Evolutionary conservation across 2,888 invertebrate genomes (phyloP), one percentile per base, ranked within the genome.

Genomic region (Leptinotarsa rubiginosa): DNA sequence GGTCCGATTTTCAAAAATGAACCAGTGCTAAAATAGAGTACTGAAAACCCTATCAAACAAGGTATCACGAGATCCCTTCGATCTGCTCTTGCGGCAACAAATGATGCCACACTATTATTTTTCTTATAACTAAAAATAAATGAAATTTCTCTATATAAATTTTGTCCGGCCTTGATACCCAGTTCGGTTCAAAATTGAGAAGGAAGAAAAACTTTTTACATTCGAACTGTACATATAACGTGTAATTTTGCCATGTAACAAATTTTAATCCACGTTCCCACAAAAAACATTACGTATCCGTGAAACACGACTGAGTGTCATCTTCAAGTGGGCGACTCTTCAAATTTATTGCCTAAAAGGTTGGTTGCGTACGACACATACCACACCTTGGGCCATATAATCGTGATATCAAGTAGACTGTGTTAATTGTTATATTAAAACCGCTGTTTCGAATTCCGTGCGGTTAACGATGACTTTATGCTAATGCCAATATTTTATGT

Each of bases 401-500:
- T 41, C 62, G 62, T 31, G 62, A 31, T 47, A 62, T 54, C 47
- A 22, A 65, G 69, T 69, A 18, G 64, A 65, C 49, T n/a, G 64
- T 62, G 81, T 81, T 82, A 81, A 83, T 82, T 82, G 81, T 81
- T 79, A 78, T 78, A 78, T 73, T 52, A 69, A 73, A 78, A 75
- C 75, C 71, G 74, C 75, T 75, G 78, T 79, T 79, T 79, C 81
- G 79, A 80, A 82, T 82, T 81, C 79, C 77, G 77, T 78, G 79
- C 79, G 77, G 79, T 79, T 81, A 80, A 82, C 78, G 81, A 81
- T 79, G 78, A 80, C 81, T 82, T 81, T 81, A 83, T 83, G 80
- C 81, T 81, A 80, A 81, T 80, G 77, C 72, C 70, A 74, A 77
- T 75, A 79, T 79, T 81, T 81, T 78, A 81, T 76, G 79, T 73